Percentiles rank a stretch among this genome's conserved stretches.
phyloP scores from a whole-genome alignment of 2,888 invertebrate genomes.

The Lasius fuliginosus region DNA sequence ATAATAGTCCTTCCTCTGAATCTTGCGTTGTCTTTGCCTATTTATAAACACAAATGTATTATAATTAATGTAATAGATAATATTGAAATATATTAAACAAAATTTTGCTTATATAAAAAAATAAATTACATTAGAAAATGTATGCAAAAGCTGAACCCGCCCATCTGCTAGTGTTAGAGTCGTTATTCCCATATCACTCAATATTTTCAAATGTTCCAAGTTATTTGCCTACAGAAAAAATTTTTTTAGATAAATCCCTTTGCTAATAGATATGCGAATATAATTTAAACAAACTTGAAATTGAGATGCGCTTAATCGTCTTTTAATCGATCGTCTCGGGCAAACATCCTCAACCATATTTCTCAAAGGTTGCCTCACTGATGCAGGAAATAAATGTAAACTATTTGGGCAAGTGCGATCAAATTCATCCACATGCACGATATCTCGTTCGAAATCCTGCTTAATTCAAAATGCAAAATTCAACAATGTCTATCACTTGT shows the following conservation, averaged over 20 bases:
- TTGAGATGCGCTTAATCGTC: conserved; percentile 90
- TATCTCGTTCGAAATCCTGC: conserved; percentile 82
- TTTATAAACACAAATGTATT: conserved; percentile 34
- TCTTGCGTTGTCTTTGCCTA: conserved; percentile 94
- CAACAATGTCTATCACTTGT: neutral
- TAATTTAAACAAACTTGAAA: conserved; percentile 87
- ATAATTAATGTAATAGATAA: conserved; percentile 23
- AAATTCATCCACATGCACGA: conserved; percentile 88
- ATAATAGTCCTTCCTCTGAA: conserved; percentile 96
- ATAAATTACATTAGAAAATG: conserved; percentile 92
- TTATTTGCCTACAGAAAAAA: conserved; percentile 90
- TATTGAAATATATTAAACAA: neutral
- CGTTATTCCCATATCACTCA: conserved; percentile 98
- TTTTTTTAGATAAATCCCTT: conserved; percentile 12
- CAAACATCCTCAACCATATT: conserved; percentile 95
- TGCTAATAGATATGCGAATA: conserved; percentile 12
- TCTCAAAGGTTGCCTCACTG: conserved; percentile 93
- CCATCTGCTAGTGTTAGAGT: conserved; percentile 96
- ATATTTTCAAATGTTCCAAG: conserved; percentile 94
- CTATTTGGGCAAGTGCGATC: conserved; percentile 95
- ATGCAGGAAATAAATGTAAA: conserved; percentile 93
- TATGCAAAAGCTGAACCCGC: conserved; percentile 96
- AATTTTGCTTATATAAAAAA: conserved; percentile 30
- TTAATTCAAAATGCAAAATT: conserved; percentile 48
- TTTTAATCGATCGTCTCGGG: conserved; percentile 89